A percentile compares a stretch with the other conserved stretches of the same genome.
Evolutionary conservation across 2,888 invertebrate genomes (phyloP).

Genomic region (Drosophila atripex): DNA sequence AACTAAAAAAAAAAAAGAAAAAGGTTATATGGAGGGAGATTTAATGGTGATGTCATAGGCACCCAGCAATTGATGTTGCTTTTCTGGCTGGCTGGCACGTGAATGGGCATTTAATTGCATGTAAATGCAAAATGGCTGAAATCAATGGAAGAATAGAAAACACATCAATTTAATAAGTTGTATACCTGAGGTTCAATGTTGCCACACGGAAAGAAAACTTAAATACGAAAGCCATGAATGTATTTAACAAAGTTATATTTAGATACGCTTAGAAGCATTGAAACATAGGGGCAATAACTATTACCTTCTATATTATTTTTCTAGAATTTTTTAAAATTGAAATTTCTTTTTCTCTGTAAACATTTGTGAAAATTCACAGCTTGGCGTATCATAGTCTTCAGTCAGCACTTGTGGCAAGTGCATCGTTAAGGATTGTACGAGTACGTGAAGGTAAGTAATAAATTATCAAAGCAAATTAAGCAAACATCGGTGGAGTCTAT

Average conservation of each 20-base stretch:
- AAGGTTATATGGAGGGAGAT: conserved; percentile 14
- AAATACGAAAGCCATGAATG: background rate
- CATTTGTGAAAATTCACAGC: conserved; percentile 1
- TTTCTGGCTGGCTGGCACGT: conserved; percentile 50
- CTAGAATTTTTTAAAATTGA: no score
- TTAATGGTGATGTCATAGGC: conserved; percentile 56
- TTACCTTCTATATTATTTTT: no score
- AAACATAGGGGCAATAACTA: no score
- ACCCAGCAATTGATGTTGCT: conserved; percentile 18
- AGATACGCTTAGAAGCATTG: no score
- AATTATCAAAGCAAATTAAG: conserved; percentile 49
- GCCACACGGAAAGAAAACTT: conserved; percentile 6
- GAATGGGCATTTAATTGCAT: conserved; percentile 66
- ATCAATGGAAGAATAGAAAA: conserved; percentile 20
- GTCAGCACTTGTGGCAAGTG: conserved; percentile 33
- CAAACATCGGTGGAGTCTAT: conserved; percentile 48
- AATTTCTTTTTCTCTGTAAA: conserved; percentile 5
- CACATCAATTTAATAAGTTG: conserved; percentile 24
- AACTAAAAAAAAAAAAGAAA: background rate
- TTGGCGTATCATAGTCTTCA: conserved; percentile 6
- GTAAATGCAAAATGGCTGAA: conserved; percentile 35
- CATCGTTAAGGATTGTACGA: conserved; percentile 39
- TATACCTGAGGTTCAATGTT: conserved; percentile 33
- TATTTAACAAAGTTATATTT: no score
- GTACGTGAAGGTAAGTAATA: conserved; percentile 61